Evolutionary conservation across 2,888 invertebrate species (phyloP).

Genomic region (Mythimna vitellina): DNA sequence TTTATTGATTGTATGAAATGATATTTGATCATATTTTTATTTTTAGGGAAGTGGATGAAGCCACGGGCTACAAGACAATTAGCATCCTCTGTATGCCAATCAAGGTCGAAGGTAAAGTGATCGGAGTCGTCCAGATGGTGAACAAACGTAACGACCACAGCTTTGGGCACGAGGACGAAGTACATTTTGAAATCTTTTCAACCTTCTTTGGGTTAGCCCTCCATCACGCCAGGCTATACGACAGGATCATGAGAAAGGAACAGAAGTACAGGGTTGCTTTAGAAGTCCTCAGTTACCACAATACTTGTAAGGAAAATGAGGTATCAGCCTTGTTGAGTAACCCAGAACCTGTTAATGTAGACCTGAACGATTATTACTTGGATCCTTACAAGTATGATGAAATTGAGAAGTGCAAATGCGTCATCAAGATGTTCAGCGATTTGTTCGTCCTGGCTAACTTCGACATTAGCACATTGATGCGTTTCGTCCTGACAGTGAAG

Average conservation of each 20-base stretch:
- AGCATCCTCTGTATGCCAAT: slow-evolving; percentile 97
- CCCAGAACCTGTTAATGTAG: slow-evolving; percentile 63
- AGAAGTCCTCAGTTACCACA: slow-evolving; percentile 96
- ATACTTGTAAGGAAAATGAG: slow-evolving; percentile 94
- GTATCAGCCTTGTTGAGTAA: slow-evolving; percentile 80
- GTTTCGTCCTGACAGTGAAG: slow-evolving; percentile 95
- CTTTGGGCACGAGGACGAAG: slow-evolving; percentile 93
- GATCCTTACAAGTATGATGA: slow-evolving; percentile 93
- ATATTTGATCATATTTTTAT: neutral
- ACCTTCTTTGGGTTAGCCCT: slow-evolving; percentile 96
- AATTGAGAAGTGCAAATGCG: slow-evolving; percentile 93
- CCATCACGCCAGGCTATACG: slow-evolving; percentile 96
- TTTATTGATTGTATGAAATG: too few species aligned
- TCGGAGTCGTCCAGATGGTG: slow-evolving; percentile 97
- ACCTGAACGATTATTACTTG: slow-evolving; percentile 92
- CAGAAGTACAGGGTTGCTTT: slow-evolving; percentile 95
- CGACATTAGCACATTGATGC: slow-evolving; percentile 92
- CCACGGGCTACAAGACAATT: slow-evolving; percentile 93
- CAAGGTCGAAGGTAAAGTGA: slow-evolving; percentile 94
- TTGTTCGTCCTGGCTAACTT: slow-evolving; percentile 93
- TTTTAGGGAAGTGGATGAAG: slow-evolving; percentile 91
- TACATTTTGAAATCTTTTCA: slow-evolving; percentile 95
- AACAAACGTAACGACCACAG: slow-evolving; percentile 90
- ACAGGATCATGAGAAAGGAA: slow-evolving; percentile 95
- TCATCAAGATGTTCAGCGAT: slow-evolving; percentile 94